Conservation (phyloP, 2,888 invertebrate species). For the Campaea margaritaria region DNA sequence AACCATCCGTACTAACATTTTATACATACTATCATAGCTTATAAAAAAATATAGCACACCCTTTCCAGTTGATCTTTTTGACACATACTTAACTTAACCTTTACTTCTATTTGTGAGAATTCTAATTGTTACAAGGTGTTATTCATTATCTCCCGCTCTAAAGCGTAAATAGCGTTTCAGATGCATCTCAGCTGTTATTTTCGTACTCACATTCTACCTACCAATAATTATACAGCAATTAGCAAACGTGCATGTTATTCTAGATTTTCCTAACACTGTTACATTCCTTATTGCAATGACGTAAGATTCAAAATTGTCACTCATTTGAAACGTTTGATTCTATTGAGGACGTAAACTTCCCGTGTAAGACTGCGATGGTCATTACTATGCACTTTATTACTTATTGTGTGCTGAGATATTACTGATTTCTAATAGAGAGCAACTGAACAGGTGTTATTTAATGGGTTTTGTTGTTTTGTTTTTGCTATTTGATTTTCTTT, state of each 20-base stretch:
- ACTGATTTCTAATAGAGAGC: constrained; percentile 16
- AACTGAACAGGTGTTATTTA: background rate
- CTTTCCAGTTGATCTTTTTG: too few species aligned
- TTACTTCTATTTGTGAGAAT: too few species aligned
- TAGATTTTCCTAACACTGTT: background rate
- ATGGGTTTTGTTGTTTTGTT: background rate
- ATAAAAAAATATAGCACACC: too few species aligned
- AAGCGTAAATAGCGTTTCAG: background rate
- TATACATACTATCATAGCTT: too few species aligned
- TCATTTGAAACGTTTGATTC: constrained; percentile 2
- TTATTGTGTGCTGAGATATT: constrained; percentile 22
- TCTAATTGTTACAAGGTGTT: too few species aligned
- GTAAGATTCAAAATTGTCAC: constrained; percentile 1
- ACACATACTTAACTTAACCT: too few species aligned
- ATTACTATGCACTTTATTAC: constrained; percentile 29
- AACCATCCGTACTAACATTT: too few species aligned
- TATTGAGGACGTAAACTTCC: constrained; percentile 46
- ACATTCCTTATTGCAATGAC: background rate
- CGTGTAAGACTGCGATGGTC: constrained; percentile 33
- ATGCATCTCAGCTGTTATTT: background rate
- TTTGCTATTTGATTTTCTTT: background rate
- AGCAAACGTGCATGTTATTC: background rate
- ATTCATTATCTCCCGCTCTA: background rate
- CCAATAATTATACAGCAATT: background rate
- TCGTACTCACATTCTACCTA: background rate